Evolutionary conservation across 2,113 vertebrate species (phyloP).

Genomic region (Datnioides undecimradiatus): DNA sequence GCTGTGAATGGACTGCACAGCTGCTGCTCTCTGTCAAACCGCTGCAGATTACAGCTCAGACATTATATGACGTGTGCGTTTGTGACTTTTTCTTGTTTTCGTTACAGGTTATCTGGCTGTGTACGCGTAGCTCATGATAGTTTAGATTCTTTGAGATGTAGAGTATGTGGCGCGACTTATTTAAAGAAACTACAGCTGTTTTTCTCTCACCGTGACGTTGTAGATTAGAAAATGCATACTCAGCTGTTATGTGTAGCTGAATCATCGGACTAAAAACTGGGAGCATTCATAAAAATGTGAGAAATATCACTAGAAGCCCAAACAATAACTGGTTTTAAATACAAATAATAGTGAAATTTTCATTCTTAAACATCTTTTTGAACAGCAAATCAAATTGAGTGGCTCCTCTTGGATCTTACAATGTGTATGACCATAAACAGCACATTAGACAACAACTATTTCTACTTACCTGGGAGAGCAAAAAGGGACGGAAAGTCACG

Average conservation of each 20-base stretch:
- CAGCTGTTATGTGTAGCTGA: constrained; percentile 33
- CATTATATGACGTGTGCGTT: background rate
- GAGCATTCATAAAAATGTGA: background rate
- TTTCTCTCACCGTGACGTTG: background rate
- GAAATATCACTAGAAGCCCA: background rate
- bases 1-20: background rate
- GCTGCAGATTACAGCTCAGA: background rate
- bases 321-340: background rate
- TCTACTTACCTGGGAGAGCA: constrained; percentile 87
- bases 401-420: background rate
- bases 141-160: constrained; percentile 3
- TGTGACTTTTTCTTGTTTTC: background rate
- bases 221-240: constrained; percentile 42
- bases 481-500: constrained; percentile 90
- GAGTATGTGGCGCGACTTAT: background rate
- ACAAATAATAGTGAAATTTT: background rate
- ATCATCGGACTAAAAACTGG: constrained; percentile 24
- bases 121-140: background rate
- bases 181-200: background rate
- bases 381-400: background rate
- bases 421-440: background rate
- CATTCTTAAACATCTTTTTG: background rate
- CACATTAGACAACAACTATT: background rate
- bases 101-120: background rate
- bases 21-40: background rate